Percentiles rank a stretch among this genome's conserved stretches.
These are phyloP conservation scores for Erebia epiphron DNA, from an alignment of 2,888 invertebrate genomes.

Conservation along the genomic window DNA sequence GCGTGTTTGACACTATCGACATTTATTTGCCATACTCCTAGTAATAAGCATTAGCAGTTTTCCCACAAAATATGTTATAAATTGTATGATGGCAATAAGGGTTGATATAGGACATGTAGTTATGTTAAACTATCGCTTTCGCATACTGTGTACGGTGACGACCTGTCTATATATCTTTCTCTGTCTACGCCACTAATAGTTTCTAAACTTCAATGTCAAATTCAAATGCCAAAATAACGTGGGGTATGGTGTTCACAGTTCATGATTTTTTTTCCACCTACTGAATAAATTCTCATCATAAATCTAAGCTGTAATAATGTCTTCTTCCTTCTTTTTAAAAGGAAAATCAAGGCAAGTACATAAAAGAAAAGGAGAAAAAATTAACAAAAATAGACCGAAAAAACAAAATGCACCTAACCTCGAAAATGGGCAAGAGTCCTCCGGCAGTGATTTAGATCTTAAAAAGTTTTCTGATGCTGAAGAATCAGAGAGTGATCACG, in stretches of 20 bases:
- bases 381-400: conserved; percentile 65
- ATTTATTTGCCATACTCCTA: no score
- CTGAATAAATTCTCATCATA: conserved; percentile 11
- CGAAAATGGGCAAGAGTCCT: conserved; percentile 84
- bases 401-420: conserved; percentile 67
- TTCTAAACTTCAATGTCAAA: no score
- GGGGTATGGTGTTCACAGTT: conserved; percentile 30
- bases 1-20: no score
- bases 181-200: no score
- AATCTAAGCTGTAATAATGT: conserved; percentile 56
- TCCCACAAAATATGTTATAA: no score
- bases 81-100: no score
- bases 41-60: no score
- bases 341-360: conserved; percentile 80
- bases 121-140: no score
- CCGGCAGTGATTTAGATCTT: conserved; percentile 86
- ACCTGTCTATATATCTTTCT: no score
- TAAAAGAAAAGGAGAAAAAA: conserved; percentile 79
- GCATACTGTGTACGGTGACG: no score
- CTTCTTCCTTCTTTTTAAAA: conserved; percentile 84
- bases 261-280: neutral
- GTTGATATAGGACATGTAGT: no score
- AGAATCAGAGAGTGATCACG: conserved; percentile 85
- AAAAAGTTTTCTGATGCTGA: conserved; percentile 77
- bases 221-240: conserved; percentile 37